A percentile compares a stretch with the other conserved stretches of the same genome.
These are phyloP conservation scores for Andrena cerasifolii DNA, from an alignment of 1,140 invertebrate genomes.

Conservation along the genomic window DNA sequence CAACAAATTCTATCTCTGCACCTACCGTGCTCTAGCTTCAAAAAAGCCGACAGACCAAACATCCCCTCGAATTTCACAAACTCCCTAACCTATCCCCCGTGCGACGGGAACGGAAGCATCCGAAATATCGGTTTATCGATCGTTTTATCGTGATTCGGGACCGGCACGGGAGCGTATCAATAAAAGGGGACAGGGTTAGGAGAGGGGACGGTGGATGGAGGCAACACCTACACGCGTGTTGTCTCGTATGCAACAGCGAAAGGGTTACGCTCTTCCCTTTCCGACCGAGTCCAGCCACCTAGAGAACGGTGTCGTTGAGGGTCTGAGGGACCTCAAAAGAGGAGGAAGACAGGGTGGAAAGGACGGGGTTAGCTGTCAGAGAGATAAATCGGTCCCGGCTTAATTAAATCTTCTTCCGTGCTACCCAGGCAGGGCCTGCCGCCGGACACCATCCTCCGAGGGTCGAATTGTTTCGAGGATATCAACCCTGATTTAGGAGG, in stretches of 20 bases:
- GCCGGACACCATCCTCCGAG: slow-evolving; percentile 72
- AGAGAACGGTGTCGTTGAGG: slow-evolving; percentile 72
- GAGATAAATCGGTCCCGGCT: slow-evolving; percentile 83
- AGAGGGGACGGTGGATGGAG: slow-evolving; percentile 28
- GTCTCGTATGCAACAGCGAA: slow-evolving; percentile 38
- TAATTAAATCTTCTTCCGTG: slow-evolving; percentile 83
- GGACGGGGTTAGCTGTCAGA: slow-evolving; percentile 80
- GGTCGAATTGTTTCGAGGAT: slow-evolving; percentile 81
- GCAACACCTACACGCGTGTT: slow-evolving; percentile 40
- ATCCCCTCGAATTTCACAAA: slow-evolving; percentile 23
- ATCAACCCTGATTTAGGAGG: slow-evolving; percentile 81
- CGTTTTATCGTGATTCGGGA: slow-evolving; percentile 23
- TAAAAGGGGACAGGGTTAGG: slow-evolving; percentile 50
- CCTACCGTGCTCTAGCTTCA: background rate
- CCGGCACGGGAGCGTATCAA: slow-evolving; percentile 36
- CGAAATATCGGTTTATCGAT: slow-evolving; percentile 30
- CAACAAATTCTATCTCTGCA: slow-evolving; percentile 4
- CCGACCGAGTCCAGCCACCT: slow-evolving; percentile 63
- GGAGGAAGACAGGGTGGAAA: slow-evolving; percentile 69
- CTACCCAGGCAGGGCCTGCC: slow-evolving; percentile 67
- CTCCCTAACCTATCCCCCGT: background rate
- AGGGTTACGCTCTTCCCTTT: slow-evolving; percentile 54
- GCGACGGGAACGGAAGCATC: background rate
- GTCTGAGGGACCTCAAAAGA: slow-evolving; percentile 73
- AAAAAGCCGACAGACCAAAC: slow-evolving; percentile 21